phyloP scores from a whole-genome alignment of 2,113 vertebrate genomes.

The Saimiri boliviensis region DNA sequence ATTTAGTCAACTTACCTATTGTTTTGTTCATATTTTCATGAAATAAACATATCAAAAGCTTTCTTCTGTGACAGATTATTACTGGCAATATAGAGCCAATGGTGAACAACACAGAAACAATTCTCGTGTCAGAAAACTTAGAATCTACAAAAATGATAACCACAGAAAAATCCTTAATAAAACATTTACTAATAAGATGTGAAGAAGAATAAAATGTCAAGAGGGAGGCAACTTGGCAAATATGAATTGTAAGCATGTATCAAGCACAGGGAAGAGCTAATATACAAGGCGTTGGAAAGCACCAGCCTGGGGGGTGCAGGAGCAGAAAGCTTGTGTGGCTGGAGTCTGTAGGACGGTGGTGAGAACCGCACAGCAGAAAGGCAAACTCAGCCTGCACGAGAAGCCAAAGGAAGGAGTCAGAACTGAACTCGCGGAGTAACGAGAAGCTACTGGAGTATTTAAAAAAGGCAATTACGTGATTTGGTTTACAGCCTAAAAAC shows the following conservation, averaged over 20 bases:
- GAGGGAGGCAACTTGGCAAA: not conserved
- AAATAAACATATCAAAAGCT: not conserved
- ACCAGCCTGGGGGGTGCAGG: not conserved
- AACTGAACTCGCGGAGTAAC: rapidly evolving
- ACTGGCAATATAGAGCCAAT: not conserved
- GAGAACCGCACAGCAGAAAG: not conserved
- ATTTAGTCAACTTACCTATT: not conserved
- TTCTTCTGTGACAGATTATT: not conserved
- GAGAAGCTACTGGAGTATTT: not conserved
- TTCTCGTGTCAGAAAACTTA: not conserved
- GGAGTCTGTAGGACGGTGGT: rapidly evolving
- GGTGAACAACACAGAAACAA: no score
- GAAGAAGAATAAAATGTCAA: not conserved
- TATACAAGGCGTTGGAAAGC: rapidly evolving
- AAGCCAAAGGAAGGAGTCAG: rapidly evolving
- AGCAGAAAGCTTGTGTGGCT: not conserved
- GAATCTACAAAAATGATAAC: not conserved
- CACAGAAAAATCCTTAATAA: no score
- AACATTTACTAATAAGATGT: not conserved
- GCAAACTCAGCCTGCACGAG: rapidly evolving
- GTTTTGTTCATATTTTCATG: not conserved
- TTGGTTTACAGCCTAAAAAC: not conserved
- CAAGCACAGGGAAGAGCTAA: not conserved
- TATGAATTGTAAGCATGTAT: not conserved
- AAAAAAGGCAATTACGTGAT: not conserved